phyloP scores from a whole-genome alignment of 2,797 vertebrate genomes.

The Lepus townsendii region DNA sequence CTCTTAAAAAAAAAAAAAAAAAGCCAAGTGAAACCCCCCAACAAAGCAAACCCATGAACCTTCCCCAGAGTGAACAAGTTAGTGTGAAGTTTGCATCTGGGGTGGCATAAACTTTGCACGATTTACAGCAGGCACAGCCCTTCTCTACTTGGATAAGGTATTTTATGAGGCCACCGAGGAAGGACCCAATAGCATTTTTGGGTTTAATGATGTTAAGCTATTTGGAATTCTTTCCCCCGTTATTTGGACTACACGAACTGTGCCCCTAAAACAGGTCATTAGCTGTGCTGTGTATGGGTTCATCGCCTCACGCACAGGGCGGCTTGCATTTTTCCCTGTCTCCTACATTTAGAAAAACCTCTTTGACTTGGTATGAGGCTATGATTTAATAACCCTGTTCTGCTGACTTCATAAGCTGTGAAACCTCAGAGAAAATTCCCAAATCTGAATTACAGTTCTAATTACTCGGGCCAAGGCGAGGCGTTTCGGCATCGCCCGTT shows the following conservation, averaged over 20 bases:
- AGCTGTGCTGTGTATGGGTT: conserved; percentile 78
- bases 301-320: conserved; percentile 66
- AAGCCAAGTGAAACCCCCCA: conserved; percentile 76
- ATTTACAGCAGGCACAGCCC: conserved; percentile 83
- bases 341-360: conserved; percentile 75
- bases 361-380: conserved; percentile 72
- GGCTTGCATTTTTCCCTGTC: conserved; percentile 69
- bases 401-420: conserved; percentile 81
- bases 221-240: conserved; percentile 85
- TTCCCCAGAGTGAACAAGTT: conserved; percentile 86
- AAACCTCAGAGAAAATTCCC: conserved; percentile 79
- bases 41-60: conserved; percentile 84
- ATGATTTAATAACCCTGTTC: conserved; percentile 83
- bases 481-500: conserved; percentile 45
- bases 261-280: conserved; percentile 84
- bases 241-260: conserved; percentile 78
- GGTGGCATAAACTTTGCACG: conserved; percentile 85
- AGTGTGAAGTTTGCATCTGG: conserved; percentile 83
- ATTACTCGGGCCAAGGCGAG: conserved; percentile 67
- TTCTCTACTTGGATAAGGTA: conserved; percentile 81
- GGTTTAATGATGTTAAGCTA: conserved; percentile 86
- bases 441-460: conserved; percentile 77
- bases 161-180: conserved; percentile 85
- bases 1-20: conserved; percentile 71
- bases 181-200: conserved; percentile 78